Evolutionary conservation across 2,888 invertebrate species (phyloP).

Genomic region (Apoderus coryli): DNA sequence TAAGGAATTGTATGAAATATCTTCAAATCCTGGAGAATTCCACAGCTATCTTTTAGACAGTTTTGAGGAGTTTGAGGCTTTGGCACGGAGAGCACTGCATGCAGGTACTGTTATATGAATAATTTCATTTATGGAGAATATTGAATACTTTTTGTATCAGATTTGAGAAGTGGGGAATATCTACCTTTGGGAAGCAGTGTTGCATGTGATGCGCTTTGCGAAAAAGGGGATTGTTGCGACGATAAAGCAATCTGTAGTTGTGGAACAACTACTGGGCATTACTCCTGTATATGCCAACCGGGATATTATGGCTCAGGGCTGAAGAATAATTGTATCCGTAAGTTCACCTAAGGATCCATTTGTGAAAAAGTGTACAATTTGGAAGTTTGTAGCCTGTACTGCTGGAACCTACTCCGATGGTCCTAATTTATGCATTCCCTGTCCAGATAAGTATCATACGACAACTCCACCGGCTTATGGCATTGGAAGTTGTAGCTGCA

Average conservation of each 20-base stretch:
- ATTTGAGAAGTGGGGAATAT: conserved; percentile 45
- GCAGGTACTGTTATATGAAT: conserved; percentile 39
- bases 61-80: conserved; percentile 52
- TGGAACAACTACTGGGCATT: conserved; percentile 52
- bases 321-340: conserved; percentile 43
- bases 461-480: conserved; percentile 42
- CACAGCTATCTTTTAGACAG: conserved; percentile 51
- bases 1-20: conserved; percentile 45
- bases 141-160: conserved; percentile 28
- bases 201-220: conserved; percentile 42
- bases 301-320: conserved; percentile 53
- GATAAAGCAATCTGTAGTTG: conserved; percentile 45
- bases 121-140: conserved; percentile 2
- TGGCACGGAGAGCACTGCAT: conserved; percentile 51
- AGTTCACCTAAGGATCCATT: conserved; percentile 18
- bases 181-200: conserved; percentile 33
- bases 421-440: conserved; percentile 35
- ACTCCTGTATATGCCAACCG: conserved; percentile 47
- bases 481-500: conserved; percentile 43
- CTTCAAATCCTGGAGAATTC: conserved; percentile 45
- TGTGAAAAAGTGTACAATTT: background rate
- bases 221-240: conserved; percentile 41
- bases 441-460: conserved; percentile 49
- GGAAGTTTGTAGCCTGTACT: conserved; percentile 41
- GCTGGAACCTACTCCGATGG: conserved; percentile 49